Evolutionary conservation across 2,113 vertebrate species (phyloP).

Genomic region (Mellivora capensis): DNA sequence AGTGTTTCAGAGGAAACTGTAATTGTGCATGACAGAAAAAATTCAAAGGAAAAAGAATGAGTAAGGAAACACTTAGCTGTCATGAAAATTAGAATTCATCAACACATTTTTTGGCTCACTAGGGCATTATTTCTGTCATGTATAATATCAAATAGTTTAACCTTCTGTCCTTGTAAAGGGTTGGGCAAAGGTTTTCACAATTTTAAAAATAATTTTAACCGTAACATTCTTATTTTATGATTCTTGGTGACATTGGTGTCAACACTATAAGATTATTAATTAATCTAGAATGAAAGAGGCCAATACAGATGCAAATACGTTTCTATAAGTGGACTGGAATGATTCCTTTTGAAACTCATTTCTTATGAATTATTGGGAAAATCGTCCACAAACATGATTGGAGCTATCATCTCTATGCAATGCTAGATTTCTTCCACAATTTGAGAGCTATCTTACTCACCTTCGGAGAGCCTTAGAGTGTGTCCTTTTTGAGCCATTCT

Average conservation of each 20-base stretch:
- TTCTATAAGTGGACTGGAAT: not conserved
- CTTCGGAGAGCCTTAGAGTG: not conserved
- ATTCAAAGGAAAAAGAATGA: not conserved
- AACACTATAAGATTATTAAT: not conserved
- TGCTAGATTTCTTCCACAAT: not conserved
- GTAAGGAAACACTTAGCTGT: slow-evolving; percentile 22
- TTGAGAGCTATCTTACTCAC: not conserved
- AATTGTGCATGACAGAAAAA: not conserved
- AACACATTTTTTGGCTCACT: not conserved
- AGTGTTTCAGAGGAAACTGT: not conserved
- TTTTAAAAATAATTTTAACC: slow-evolving; percentile 13
- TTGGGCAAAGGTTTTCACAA: not conserved
- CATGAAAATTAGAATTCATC: not conserved
- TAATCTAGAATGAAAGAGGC: not conserved
- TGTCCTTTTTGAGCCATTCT: not conserved
- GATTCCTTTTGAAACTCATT: not conserved
- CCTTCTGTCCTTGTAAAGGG: not conserved
- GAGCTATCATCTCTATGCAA: not conserved
- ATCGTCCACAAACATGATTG: not conserved
- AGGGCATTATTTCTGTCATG: not conserved
- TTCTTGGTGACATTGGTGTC: not conserved
- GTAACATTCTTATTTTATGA: slow-evolving; percentile 6
- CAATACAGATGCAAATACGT: not conserved
- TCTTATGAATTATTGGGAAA: not conserved
- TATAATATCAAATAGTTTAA: not conserved